Conservation (phyloP, 2,888 invertebrate genomes). For the Torymus texanus region DNA sequence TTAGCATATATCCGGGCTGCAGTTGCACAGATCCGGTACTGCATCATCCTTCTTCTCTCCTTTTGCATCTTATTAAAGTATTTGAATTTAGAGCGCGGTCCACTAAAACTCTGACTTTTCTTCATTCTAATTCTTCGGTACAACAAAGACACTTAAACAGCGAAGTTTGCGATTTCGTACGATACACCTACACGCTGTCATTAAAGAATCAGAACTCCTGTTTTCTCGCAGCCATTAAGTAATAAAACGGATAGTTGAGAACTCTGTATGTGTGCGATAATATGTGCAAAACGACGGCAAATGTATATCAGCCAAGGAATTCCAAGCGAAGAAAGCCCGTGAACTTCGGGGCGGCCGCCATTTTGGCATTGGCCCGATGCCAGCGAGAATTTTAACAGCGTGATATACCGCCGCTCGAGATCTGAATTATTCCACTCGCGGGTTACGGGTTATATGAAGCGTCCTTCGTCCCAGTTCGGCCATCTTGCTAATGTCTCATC, state of each 20-base stretch:
- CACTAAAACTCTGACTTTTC: not conserved
- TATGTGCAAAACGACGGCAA: too few species aligned
- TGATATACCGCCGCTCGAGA: not conserved
- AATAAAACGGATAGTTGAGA: not conserved
- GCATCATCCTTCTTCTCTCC: not conserved
- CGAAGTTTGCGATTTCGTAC: too few species aligned
- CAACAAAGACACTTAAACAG: not conserved
- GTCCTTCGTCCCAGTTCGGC: slow-evolving; percentile 26
- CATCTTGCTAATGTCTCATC: not conserved
- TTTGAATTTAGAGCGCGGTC: slow-evolving; percentile 10
- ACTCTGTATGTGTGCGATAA: too few species aligned
- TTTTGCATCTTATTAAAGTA: slow-evolving; percentile 33
- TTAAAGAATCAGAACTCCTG: too few species aligned
- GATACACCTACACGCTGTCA: too few species aligned
- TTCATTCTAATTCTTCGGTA: not conserved
- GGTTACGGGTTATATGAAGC: not conserved
- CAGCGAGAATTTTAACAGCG: slow-evolving; percentile 9
- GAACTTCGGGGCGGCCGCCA: slow-evolving; percentile 14
- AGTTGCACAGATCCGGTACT: slow-evolving; percentile 18
- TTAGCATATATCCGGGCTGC: slow-evolving; percentile 45
- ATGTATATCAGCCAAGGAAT: too few species aligned
- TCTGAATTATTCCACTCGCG: too few species aligned
- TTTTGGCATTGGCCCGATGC: slow-evolving; percentile 22
- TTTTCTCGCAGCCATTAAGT: too few species aligned
- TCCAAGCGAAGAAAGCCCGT: not conserved